A percentile compares a stretch with the other conserved stretches of the same genome.
Conservation (phyloP, 2,113 vertebrate genomes). For the Bubo blakistoni region DNA sequence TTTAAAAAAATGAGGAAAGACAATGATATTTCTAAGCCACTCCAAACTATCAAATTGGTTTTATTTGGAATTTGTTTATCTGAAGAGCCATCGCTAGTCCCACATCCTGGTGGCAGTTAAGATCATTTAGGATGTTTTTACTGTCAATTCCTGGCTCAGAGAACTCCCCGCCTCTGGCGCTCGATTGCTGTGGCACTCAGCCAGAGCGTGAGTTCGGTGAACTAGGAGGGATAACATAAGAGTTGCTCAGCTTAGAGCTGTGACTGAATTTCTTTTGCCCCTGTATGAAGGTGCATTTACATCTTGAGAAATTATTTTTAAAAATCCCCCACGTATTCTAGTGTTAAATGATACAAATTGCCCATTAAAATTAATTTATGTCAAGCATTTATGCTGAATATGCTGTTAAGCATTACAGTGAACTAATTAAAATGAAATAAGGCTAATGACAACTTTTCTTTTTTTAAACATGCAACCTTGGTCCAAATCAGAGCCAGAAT, state of each 20-base stretch:
- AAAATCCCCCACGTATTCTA: fast-evolving
- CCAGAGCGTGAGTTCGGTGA: slow-evolving; percentile 3
- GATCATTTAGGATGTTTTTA: slow-evolving; percentile 61
- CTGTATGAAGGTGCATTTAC: background rate
- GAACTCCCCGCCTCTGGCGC: slow-evolving; percentile 35
- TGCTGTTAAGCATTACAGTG: background rate
- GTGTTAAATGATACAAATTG: background rate
- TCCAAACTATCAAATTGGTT: background rate
- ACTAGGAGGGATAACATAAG: background rate
- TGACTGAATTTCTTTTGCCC: background rate
- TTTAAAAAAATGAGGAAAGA: background rate
- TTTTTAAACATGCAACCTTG: background rate
- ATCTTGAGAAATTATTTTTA: background rate
- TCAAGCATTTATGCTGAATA: background rate
- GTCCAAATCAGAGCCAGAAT: background rate
- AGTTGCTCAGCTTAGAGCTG: background rate
- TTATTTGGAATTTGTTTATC: slow-evolving; percentile 23
- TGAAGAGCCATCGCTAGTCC: background rate
- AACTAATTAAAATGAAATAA: slow-evolving; percentile 42
- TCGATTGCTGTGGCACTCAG: background rate
- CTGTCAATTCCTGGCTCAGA: slow-evolving; percentile 56
- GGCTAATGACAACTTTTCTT: background rate
- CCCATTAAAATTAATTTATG: background rate
- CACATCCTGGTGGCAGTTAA: slow-evolving; percentile 56
- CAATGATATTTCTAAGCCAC: background rate